phyloP scores from a whole-genome alignment of 2,888 invertebrate species.

The Cerastis rubricosa region DNA sequence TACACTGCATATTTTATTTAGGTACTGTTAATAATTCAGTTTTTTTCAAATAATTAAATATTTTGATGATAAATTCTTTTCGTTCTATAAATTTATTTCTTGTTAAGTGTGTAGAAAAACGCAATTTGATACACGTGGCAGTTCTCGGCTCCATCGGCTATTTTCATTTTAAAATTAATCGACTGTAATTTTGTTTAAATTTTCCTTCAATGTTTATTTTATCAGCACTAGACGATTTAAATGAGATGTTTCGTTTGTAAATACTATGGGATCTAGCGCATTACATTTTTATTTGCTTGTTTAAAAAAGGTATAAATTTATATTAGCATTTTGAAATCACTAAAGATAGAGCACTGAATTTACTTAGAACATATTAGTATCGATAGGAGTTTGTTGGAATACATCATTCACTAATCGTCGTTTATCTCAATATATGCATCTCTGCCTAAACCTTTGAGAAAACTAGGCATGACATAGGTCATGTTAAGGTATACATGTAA shows the following conservation, averaged over 20 bases:
- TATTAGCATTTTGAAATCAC: background rate
- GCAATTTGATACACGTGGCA: background rate
- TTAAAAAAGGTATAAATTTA: too few species aligned
- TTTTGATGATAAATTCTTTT: background rate
- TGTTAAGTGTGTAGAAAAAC: background rate
- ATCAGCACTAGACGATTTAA: too few species aligned
- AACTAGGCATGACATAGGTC: too few species aligned
- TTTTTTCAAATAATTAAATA: background rate
- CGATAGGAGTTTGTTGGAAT: background rate
- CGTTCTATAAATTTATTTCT: background rate
- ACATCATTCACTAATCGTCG: background rate
- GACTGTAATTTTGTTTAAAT: too few species aligned
- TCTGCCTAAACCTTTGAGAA: background rate
- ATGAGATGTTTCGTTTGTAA: too few species aligned
- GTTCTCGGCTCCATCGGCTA: background rate
- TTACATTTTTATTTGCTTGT: too few species aligned
- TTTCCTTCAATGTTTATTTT: too few species aligned
- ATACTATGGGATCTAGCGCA: too few species aligned
- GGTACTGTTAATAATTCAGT: background rate
- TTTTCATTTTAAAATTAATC: too few species aligned
- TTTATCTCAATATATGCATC: background rate
- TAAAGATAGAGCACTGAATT: background rate
- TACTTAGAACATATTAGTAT: background rate
- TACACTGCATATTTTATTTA: background rate
- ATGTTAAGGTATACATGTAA: background rate